phyloP scores from a whole-genome alignment of 2,797 vertebrate genomes.

The Fratercula arctica region DNA sequence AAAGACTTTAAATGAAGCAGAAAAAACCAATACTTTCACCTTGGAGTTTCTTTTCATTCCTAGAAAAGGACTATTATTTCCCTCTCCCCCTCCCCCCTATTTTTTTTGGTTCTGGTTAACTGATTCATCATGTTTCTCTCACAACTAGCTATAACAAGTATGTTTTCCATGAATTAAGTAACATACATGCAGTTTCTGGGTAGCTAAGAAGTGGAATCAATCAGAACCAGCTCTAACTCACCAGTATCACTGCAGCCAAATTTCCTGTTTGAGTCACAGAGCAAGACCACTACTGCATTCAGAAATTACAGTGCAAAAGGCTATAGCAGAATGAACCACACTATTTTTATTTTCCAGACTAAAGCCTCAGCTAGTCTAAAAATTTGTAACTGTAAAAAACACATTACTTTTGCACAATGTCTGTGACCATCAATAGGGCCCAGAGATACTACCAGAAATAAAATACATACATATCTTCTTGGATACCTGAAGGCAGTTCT shows the following conservation, averaged over 20 bases:
- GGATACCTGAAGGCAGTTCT: neutral
- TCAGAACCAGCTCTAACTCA: neutral
- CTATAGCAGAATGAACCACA: neutral
- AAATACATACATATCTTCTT: neutral
- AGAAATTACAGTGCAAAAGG: neutral
- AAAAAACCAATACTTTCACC: neutral
- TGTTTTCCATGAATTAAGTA: neutral
- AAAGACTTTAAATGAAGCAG: neutral
- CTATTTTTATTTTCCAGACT: neutral
- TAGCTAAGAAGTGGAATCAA: neutral
- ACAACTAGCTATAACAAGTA: neutral
- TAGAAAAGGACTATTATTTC: neutral
- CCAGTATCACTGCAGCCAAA: neutral
- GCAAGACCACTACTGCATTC: neutral
- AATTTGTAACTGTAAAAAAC: neutral
- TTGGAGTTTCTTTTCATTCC: neutral
- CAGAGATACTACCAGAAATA: neutral
- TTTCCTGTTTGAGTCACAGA: neutral
- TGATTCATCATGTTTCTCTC: neutral
- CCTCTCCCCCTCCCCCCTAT: accelerated
- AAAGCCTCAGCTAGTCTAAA: neutral
- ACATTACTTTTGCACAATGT: neutral
- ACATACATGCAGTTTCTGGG: neutral
- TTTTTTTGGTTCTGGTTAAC: neutral
- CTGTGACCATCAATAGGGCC: neutral